A percentile compares a stretch with the other conserved stretches of the same genome.
These are phyloP conservation scores for Panulirus ornatus DNA, from an alignment of 1,140 invertebrate genomes.

Conservation along the genomic window DNA sequence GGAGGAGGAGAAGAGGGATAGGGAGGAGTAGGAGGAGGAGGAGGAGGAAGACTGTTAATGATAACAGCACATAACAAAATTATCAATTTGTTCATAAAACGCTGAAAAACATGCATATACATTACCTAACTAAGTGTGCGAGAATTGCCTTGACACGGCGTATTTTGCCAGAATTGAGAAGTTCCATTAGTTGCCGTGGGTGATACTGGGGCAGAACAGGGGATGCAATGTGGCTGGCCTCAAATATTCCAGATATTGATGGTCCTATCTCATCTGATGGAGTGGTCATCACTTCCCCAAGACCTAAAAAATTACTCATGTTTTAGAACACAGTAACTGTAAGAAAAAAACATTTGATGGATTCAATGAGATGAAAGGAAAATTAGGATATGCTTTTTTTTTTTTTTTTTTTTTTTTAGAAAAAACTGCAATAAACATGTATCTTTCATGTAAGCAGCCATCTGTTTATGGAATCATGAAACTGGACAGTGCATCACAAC, in stretches of 20 bases:
- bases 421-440: no score
- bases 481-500: no score
- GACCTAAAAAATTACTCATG: no score
- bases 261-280: constrained; percentile 77
- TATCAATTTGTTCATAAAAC: no score
- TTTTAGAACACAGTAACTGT: no score
- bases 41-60: not conserved
- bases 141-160: constrained; percentile 98
- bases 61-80: no score
- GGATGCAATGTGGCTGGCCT: constrained; percentile 96
- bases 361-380: no score
- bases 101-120: not conserved
- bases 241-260: constrained; percentile 95
- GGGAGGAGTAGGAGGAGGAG: not conserved
- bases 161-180: constrained; percentile 99
- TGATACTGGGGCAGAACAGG: constrained; percentile 99
- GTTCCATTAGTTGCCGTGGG: constrained; percentile 98
- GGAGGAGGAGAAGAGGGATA: not conserved
- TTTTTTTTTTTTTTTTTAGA: no score
- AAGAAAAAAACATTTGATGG: no score
- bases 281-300: constrained; percentile 57
- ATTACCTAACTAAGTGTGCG: constrained; percentile 91
- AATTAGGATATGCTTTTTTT: no score
- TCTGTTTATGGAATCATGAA: no score
- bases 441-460: no score